A percentile compares a stretch with the other conserved stretches of the same genome.
Evolutionary conservation across 2,888 invertebrate species (phyloP).

Genomic region (Leptinotarsa peninsularis): DNA sequence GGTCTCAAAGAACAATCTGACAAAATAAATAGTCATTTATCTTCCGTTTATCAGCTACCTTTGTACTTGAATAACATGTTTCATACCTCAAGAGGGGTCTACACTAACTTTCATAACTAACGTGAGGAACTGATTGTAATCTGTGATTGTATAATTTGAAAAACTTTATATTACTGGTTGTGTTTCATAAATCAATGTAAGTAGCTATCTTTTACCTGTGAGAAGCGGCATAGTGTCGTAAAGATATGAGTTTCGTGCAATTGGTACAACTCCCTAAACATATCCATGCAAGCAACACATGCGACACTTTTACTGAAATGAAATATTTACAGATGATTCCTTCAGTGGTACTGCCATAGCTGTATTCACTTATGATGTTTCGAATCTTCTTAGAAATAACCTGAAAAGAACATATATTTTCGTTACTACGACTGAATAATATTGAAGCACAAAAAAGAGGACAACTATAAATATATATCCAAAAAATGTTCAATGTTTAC

Average conservation of each 20-base stretch:
- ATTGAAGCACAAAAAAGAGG: too few relatives aligned
- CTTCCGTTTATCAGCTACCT: too few relatives aligned
- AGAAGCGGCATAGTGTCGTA: constrained; percentile 42
- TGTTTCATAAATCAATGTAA: neutral
- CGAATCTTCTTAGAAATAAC: neutral
- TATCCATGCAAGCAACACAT: constrained; percentile 46
- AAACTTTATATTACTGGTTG: constrained; percentile 23
- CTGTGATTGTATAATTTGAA: constrained; percentile 24
- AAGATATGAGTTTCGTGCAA: constrained; percentile 45
- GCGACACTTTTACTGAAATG: constrained; percentile 35
- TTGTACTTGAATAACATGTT: too few relatives aligned
- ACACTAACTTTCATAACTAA: too few relatives aligned
- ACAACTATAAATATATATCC: too few relatives aligned
- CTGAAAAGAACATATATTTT: neutral
- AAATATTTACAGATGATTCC: constrained; percentile 40
- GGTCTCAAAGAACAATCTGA: too few relatives aligned
- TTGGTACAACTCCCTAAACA: constrained; percentile 43
- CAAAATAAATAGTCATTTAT: too few relatives aligned
- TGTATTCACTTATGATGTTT: constrained; percentile 36
- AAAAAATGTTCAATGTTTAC: too few relatives aligned
- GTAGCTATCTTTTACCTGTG: constrained; percentile 36
- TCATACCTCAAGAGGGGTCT: too few relatives aligned
- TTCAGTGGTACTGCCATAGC: constrained; percentile 35
- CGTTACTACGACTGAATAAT: neutral
- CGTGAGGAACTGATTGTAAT: constrained; percentile 3